phyloP scores from a whole-genome alignment of 2,113 vertebrate species.

The Tricholaema leucomelas region DNA sequence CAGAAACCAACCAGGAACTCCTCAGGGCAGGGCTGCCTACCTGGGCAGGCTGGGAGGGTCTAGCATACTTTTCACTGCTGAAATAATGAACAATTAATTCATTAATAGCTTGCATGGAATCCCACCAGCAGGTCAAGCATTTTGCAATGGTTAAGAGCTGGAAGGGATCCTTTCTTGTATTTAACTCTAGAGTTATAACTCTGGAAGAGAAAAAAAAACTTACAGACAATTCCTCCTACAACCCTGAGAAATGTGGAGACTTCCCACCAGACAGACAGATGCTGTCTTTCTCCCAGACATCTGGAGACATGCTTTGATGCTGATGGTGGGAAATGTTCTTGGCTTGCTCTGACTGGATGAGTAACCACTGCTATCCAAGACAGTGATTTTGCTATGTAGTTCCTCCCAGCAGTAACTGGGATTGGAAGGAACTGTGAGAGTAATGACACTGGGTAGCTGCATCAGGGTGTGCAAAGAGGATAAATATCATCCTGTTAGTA shows the following conservation, averaged over 20 bases:
- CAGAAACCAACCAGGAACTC: conserved; percentile 14
- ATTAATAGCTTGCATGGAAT: background rate
- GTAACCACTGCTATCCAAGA: background rate
- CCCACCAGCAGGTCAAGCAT: background rate
- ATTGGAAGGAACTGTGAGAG: background rate
- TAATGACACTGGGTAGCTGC: background rate
- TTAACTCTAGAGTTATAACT: background rate
- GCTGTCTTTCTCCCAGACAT: conserved; percentile 26
- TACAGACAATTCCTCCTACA: background rate
- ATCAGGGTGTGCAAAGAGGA: background rate
- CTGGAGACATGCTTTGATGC: conserved; percentile 35
- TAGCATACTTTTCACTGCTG: conserved; percentile 24
- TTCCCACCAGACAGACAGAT: background rate
- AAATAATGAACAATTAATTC: conserved; percentile 42
- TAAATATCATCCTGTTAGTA: fast-evolving
- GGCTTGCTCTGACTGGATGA: conserved; percentile 33
- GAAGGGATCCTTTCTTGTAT: background rate
- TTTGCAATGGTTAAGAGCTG: background rate
- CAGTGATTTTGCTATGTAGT: background rate
- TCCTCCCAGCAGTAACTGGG: background rate
- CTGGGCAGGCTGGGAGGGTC: background rate
- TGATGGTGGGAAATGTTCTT: conserved; percentile 51
- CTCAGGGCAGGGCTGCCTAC: conserved; percentile 30
- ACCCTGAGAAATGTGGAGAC: background rate
- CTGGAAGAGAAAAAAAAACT: background rate